Percentiles rank a stretch among this genome's conserved stretches.
phyloP scores from a whole-genome alignment of 2,797 vertebrate genomes.

The Lutjanus campechanus region DNA sequence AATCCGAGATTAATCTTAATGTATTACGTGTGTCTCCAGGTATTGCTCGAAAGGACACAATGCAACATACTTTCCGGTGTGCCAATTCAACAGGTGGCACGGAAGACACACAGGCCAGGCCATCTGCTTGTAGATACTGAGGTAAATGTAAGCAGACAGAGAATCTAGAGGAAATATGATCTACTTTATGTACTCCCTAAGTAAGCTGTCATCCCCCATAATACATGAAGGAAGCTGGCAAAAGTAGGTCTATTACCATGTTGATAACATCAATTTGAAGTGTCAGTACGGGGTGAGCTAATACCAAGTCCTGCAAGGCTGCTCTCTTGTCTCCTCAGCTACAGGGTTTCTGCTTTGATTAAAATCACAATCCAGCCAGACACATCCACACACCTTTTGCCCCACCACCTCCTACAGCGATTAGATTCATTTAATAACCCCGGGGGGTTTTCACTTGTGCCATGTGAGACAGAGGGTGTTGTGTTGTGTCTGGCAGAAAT shows the following conservation, averaged over 20 bases:
- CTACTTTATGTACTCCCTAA: conserved; percentile 79
- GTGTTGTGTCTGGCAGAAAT: conserved; percentile 24
- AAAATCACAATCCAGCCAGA: conserved; percentile 70
- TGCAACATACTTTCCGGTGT: conserved; percentile 28
- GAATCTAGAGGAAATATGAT: conserved; percentile 79
- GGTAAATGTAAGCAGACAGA: conserved; percentile 76
- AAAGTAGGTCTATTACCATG: conserved; percentile 79
- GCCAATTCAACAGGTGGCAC: conserved; percentile 50
- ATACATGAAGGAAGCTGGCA: conserved; percentile 71
- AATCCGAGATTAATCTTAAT: conserved; percentile 42
- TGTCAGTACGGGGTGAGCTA: conserved; percentile 74
- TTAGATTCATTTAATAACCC: conserved; percentile 51
- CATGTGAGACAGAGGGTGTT: not conserved
- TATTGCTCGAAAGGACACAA: conserved; percentile 24
- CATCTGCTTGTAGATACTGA: conserved; percentile 69
- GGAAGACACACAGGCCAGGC: conserved; percentile 50
- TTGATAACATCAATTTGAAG: conserved; percentile 81
- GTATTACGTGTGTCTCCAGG: conserved; percentile 17
- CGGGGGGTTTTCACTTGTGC: conserved; percentile 26
- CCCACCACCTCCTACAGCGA: conserved; percentile 42
- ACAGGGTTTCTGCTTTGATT: conserved; percentile 73
- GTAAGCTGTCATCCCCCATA: conserved; percentile 80
- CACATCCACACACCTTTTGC: conserved; percentile 41
- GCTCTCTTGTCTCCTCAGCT: conserved; percentile 50
- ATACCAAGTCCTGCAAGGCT: conserved; percentile 59